A percentile compares a stretch with the other conserved stretches of the same genome.
phyloP scores from a whole-genome alignment of 2,888 invertebrate genomes.

The Ornithoptera priamus region DNA sequence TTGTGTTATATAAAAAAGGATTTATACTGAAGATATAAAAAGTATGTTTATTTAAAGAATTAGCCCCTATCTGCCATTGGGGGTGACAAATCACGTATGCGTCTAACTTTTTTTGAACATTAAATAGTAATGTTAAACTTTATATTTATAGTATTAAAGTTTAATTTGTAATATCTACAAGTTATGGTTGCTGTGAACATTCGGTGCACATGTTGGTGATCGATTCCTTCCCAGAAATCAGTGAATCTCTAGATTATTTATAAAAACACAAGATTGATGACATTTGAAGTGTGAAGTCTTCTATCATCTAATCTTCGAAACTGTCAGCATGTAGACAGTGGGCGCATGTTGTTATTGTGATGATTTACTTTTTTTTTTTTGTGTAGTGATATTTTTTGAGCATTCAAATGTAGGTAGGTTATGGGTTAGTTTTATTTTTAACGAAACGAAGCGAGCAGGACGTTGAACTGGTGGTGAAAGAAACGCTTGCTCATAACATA shows the following conservation, averaged over 20 bases:
- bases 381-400: background rate
- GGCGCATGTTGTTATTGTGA: constrained; percentile 17
- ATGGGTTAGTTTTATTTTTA: background rate
- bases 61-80: constrained; percentile 41
- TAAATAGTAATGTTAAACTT: constrained; percentile 29
- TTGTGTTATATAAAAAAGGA: background rate
- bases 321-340: constrained; percentile 36
- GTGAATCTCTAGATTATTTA: constrained; percentile 52
- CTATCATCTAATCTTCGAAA: constrained; percentile 33
- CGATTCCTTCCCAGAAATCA: constrained; percentile 44
- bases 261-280: constrained; percentile 62
- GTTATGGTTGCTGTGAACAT: constrained; percentile 41
- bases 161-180: constrained; percentile 16
- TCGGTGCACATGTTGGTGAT: constrained; percentile 40
- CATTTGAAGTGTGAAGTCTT: constrained; percentile 61
- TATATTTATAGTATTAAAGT: constrained; percentile 24
- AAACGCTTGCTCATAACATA: no score
- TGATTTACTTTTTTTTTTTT: constrained; percentile 13
- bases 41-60: background rate
- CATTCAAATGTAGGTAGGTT: background rate
- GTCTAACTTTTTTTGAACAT: constrained; percentile 29
- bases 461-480: no score
- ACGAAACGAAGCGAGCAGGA: no score
- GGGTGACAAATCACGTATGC: constrained; percentile 57
- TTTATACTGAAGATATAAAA: background rate